A percentile compares a stretch with the other conserved stretches of the same genome.
These are phyloP conservation scores for Pristionchus entomophagus DNA, from an alignment of 2,888 invertebrate species.

Conservation along the genomic window DNA sequence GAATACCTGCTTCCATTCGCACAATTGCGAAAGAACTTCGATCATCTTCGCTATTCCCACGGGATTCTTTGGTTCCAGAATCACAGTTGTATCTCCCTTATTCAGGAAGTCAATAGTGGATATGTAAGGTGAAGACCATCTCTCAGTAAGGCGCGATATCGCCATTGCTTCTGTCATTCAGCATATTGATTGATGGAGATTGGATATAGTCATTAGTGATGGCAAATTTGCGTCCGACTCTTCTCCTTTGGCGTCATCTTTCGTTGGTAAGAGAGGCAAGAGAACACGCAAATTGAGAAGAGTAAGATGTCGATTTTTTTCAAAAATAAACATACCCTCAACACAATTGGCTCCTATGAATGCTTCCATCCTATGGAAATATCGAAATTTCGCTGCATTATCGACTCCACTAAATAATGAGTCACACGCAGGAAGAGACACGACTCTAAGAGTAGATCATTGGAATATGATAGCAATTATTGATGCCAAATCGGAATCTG, in stretches of 20 bases:
- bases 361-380: conserved; percentile 56
- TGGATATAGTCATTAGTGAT: too few species aligned
- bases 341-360: conserved; percentile 60
- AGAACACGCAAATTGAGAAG: too few species aligned
- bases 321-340: conserved; percentile 48
- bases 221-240: not conserved
- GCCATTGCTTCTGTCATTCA: conserved; percentile 55
- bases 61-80: conserved; percentile 54
- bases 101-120: not conserved
- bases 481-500: too few species aligned
- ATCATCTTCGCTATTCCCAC: conserved; percentile 53
- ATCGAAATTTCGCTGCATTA: conserved; percentile 58
- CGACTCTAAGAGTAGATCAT: conserved; percentile 50
- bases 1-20: conserved; percentile 55
- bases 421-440: conserved; percentile 58
- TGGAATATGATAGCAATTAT: too few species aligned
- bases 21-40: conserved; percentile 47
- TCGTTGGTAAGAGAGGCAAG: too few species aligned
- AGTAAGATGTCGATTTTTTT: too few species aligned
- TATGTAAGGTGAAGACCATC: conserved; percentile 57
- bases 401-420: conserved; percentile 64
- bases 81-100: conserved; percentile 31
- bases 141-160: conserved; percentile 54
- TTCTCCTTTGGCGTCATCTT: not conserved
- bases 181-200: not conserved